A percentile compares a stretch with the other conserved stretches of the same genome.
Evolutionary conservation across 2,113 vertebrate species (phyloP).

Genomic region (Halcyon malimbica): DNA sequence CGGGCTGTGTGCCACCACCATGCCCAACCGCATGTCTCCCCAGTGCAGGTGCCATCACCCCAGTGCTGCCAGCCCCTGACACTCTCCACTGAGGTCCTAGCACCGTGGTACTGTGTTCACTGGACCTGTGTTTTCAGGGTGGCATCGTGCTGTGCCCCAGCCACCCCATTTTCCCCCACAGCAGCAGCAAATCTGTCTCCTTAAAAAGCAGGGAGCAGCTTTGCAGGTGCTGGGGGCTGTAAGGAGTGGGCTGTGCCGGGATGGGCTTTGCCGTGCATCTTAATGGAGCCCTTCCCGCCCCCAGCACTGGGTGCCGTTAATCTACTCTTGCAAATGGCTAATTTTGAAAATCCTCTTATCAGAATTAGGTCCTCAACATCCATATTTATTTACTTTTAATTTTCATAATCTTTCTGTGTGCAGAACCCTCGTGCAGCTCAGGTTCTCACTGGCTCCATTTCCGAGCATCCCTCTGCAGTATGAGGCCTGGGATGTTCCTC

Average conservation of each 20-base stretch:
- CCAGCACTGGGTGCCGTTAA: conserved; percentile 51
- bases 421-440: neutral
- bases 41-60: fast-evolving
- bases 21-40: neutral
- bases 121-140: neutral
- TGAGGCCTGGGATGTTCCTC: neutral
- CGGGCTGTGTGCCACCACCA: fast-evolving
- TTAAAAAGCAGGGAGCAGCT: conserved; percentile 8
- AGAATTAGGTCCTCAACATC: conserved; percentile 79
- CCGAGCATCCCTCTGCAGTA: neutral
- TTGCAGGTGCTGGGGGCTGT: neutral
- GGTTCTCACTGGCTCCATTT: neutral
- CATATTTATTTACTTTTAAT: conserved; percentile 81
- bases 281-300: conserved; percentile 51
- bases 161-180: neutral
- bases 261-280: conserved; percentile 16
- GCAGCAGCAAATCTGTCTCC: conserved; percentile 47
- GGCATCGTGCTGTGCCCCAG: fast-evolving
- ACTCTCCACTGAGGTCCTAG: neutral
- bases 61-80: fast-evolving
- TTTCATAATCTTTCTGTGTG: conserved; percentile 67
- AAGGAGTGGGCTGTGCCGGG: neutral
- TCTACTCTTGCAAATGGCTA: conserved; percentile 80
- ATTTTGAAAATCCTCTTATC: conserved; percentile 84
- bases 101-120: fast-evolving